Evolutionary conservation across 2,888 invertebrate species (phyloP), one percentile per base, ranked within the genome.

Genomic region (Chelonus formosanus): DNA sequence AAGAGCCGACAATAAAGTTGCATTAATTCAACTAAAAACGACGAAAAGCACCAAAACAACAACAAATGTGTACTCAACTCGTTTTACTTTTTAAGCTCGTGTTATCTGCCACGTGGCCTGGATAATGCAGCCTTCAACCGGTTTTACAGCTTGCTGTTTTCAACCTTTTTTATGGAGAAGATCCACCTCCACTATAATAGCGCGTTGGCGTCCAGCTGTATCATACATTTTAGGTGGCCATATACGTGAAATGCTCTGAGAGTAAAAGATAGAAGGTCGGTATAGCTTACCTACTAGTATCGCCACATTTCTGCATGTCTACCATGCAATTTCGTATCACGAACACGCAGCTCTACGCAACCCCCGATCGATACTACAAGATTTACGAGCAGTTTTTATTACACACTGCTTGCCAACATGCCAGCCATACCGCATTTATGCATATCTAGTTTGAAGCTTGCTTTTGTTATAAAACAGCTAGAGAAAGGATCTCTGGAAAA

Each of bases 71-170:
- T 34, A 52, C 52, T 52, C 52, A 52, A 31, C 10, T 59, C 48
- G 43, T 59, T 40, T 59, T 50, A 36, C 48, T 50, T 48, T 60
- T 36, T 60, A 50, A 35, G 50, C 5, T 35, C 34, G 35, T 60
- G 59, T 31, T 60, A 52, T 52, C 60, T 40, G 20, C 52, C 61
- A 61, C 53, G 52, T 62, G 61, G 66, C 48, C 20, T 50, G 65
- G 57, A 70, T 67, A 65, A 69, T 55, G 61, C 58, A 61, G 66
- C 63, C 65, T 56, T 64, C 61, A 67, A 59, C 67, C 36, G 50
- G 69, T 69, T 71, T 71, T 69, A 71, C 62, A 66, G 57, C 71
- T 61, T 54, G 63, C 69, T 59, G 58, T 71, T 69, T 69, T 63
- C 63, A 65, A 58, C 61, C 63, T 58, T 71, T 71, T 71, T 71